Base-by-base conservation (phyloP, 30 jellyfish, hydroid and myxozoan species). In the Aurelia aurita region DNA sequence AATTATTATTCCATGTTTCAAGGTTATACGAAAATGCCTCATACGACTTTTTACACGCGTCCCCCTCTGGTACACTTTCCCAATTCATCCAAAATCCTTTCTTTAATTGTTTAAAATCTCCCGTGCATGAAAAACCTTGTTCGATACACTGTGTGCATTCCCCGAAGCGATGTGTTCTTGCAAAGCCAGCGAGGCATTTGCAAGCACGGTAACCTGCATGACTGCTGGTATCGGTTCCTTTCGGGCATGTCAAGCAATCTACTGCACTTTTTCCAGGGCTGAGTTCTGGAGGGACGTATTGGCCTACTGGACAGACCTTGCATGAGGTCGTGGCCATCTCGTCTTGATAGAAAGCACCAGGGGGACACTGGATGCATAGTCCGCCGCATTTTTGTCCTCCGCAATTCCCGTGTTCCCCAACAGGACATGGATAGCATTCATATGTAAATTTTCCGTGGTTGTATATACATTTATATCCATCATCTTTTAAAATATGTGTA, bases 211-310 rank as follows among this genome's bases (percentile, higher is more conserved):
- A 34, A 7, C 89, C 89, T 15, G 89, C 89, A 2, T 51, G 20
- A 2, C 14, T 60, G 14, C 51, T 75, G 12, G 72, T 86, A 44
- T 86, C 62, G 1, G 95, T 86, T 0, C 89, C 89, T 18, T 35
- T 57, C 22, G 95, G 95, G 23, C 95, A 86, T 7, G 95, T 86
- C 72, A 29, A 23, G 28, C 95, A 86, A 46, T 74, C 87, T 58
- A 78, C 31, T 3, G 85, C 78, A 15, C 82, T 32, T 26, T 51
- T 74, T 1, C 95, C 95, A 29, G 89, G 88, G 21, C 77, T 61
- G 13, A 9, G 21, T 11, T 22, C 43, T 3, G 84, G 89, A 0
- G 80, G 72, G 11, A 86, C 95, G 51, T 35, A 74, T 61, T 86
- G 95, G 46, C 95, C 95, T 12, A 21, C 8, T 6, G 79, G 78